phyloP scores from a whole-genome alignment of 92 coral and sea anemone genomes.

The Heliopora coerulea region DNA sequence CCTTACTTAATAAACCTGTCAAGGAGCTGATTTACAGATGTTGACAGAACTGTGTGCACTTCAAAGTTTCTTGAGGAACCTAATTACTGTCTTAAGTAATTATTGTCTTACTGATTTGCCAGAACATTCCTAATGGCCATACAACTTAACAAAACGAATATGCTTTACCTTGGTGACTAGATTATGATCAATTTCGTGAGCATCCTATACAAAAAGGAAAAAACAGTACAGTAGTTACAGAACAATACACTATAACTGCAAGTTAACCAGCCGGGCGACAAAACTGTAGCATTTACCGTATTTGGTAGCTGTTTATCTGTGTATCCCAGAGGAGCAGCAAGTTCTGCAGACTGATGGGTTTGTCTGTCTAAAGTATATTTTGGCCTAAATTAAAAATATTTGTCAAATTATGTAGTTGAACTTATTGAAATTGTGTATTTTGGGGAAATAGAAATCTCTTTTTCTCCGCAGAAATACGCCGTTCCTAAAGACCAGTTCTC shows the following conservation, averaged over 20 bases:
- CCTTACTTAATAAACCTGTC: no score
- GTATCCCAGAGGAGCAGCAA: constrained; percentile 84
- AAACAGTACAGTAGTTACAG: not conserved
- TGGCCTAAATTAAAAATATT: constrained; percentile 70
- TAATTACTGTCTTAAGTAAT: no score
- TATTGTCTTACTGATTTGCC: no score
- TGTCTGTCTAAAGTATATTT: constrained; percentile 67
- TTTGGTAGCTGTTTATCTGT: constrained; percentile 74
- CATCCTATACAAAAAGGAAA: constrained; percentile 60
- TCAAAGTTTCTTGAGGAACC: no score
- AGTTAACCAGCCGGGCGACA: not conserved
- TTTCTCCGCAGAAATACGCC: no score
- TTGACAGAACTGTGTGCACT: no score
- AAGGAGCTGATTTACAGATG: no score
- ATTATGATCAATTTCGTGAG: constrained; percentile 82
- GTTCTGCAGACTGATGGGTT: constrained; percentile 58
- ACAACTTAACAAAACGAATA: not conserved
- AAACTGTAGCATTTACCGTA: constrained; percentile 68
- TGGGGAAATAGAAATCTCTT: no score
- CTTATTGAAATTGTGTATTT: no score
- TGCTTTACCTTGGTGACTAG: constrained; percentile 82
- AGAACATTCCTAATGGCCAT: no score
- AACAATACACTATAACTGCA: not conserved
- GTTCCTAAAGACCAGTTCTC: not conserved
- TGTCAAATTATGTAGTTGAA: no score